phyloP scores from a whole-genome alignment of 2,888 invertebrate species.

The Baccha elongata region DNA sequence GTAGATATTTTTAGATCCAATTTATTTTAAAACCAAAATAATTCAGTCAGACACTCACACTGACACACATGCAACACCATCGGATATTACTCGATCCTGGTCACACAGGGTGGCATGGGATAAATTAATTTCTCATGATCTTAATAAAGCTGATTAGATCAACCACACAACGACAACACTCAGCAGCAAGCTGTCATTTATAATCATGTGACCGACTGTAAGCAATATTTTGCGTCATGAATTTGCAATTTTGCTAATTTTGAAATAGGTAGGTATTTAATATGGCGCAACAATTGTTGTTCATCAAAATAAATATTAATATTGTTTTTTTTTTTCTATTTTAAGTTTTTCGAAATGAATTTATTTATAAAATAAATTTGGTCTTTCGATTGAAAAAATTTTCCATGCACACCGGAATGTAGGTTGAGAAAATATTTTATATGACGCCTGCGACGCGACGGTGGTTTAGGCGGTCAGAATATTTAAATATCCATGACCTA shows the following conservation, averaged over 20 bases:
- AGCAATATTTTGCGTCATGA: slow-evolving; percentile 9
- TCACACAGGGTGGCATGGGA: slow-evolving; percentile 1
- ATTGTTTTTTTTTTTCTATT: neutral
- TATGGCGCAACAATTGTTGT: slow-evolving; percentile 16
- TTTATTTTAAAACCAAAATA: slow-evolving; percentile 49
- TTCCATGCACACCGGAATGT: slow-evolving; percentile 4
- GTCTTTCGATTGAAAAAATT: neutral
- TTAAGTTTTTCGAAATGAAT: slow-evolving; percentile 13
- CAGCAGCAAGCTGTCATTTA: neutral
- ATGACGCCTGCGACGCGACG: neutral
- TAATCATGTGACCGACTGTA: slow-evolving; percentile 19
- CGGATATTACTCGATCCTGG: slow-evolving; percentile 31
- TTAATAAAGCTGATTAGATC: slow-evolving; percentile 34
- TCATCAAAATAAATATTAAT: slow-evolving; percentile 2
- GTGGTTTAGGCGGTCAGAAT: neutral
- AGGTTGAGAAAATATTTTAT: neutral
- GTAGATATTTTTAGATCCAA: slow-evolving; percentile 50
- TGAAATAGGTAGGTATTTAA: too few species aligned
- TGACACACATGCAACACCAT: neutral
- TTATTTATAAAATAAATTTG: slow-evolving; percentile 24
- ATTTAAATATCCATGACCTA: slow-evolving; percentile 5
- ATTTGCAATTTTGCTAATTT: slow-evolving; percentile 12
- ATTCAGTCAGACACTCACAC: slow-evolving; percentile 19
- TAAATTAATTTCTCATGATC: slow-evolving; percentile 29
- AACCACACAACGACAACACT: too few species aligned